Percentiles rank a stretch among this genome's conserved stretches.
Conservation (phyloP, 2,888 invertebrate genomes). For the Pseudococcus jackbeardsleyi region DNA sequence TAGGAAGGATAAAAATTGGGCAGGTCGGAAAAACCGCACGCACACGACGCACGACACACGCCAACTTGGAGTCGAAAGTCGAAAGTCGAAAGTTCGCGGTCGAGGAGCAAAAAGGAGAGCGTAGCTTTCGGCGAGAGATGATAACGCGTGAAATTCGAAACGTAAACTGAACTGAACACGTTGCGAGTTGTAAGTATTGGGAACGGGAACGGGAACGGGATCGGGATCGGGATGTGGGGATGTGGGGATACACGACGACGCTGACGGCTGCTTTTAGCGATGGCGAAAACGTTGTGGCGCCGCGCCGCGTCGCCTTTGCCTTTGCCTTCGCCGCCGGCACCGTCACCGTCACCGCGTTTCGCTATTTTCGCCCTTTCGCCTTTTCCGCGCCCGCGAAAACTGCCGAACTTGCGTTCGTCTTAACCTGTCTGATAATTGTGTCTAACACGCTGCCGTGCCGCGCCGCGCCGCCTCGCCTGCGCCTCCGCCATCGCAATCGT, state of each 20-base stretch:
- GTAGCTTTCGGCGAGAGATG: conserved; percentile 13
- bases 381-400: background rate
- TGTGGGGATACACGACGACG: background rate
- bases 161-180: conserved; percentile 29
- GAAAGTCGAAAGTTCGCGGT: too few species aligned
- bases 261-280: conserved; percentile 9
- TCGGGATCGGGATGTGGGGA: too few species aligned
- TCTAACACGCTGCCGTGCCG: background rate
- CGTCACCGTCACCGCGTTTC: too few species aligned
- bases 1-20: too few species aligned
- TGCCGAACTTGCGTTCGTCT: conserved; percentile 23
- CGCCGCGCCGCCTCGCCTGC: background rate
- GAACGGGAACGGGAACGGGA: background rate
- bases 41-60: too few species aligned
- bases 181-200: background rate
- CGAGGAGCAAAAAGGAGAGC: background rate
- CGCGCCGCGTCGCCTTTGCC: background rate
- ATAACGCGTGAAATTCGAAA: conserved; percentile 19
- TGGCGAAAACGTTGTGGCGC: conserved; percentile 56
- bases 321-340: background rate
- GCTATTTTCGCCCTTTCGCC: background rate
- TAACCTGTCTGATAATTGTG: conserved; percentile 24
- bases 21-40: too few species aligned
- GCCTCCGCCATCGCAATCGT: background rate
- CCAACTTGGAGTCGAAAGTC: too few species aligned